Evolutionary conservation across 2,113 vertebrate genomes (phyloP), one percentile per base, ranked within the genome.

Genomic region (Sylvia atricapilla): DNA sequence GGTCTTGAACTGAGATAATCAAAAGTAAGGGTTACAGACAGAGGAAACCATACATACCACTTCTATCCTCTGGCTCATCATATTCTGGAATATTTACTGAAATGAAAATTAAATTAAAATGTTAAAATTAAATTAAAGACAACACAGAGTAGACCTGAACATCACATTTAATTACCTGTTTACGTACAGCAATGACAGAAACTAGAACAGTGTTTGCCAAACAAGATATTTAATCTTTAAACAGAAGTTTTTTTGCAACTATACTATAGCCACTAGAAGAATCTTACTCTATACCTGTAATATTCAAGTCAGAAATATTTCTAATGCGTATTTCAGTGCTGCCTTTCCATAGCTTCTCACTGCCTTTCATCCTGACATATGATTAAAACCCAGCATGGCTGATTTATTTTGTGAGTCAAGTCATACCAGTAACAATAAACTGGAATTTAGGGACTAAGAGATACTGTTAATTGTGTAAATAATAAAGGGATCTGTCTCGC

Each of bases 11-110:
- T 35, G 66, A 89, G 21, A 95, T 47, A 82, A 89, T 74, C 62
- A 92, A 96, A 94, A 95, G 58, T 78, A 94, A 84, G 58, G 46
- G 77, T 83, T 95, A 79, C 14, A 84, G 90, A 91, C 21, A 93
- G 4, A 87, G 80, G 93, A 96, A 81, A 44, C 2, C 24, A 56
- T 96, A 97, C 98, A 81, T 98, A 98, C 98, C 98, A 97, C 52
- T 91, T 95, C 95, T 98, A 33, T 98, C 98, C 95, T 98, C 97
- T 95, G 97, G 74, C 90, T 98, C 98, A 97, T 98, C 98, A 5
- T 97, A 96, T 87, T 98, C 98, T 92, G 96, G 97, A 95, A 98
- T 98, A 95, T 83, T 98, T 97, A 98, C 98, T 98, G 98, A 97
- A 98, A 98, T 94, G 50, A 97, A 97, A 37, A 37, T 37, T 37